A percentile compares a stretch with the other conserved stretches of the same genome.
phyloP scores from a whole-genome alignment of 2,797 vertebrate species.

The Champsocephalus gunnari region DNA sequence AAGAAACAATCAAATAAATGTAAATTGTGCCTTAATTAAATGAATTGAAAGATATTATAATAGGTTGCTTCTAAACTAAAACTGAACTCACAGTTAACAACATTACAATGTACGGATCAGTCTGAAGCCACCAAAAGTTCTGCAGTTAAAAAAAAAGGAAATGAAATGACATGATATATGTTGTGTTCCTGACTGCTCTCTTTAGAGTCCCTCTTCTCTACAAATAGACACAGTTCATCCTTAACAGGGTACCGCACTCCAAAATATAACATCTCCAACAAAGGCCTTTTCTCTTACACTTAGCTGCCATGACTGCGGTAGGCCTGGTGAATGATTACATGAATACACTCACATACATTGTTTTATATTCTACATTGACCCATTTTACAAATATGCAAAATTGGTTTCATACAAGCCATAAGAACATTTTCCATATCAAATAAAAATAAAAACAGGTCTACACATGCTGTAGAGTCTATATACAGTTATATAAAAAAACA shows the following conservation, averaged over 20 bases:
- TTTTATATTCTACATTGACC: constrained; percentile 64
- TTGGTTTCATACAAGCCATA: constrained; percentile 71
- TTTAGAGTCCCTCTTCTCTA: constrained; percentile 39
- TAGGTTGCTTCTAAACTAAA: constrained; percentile 9
- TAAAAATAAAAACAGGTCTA: constrained; percentile 78
- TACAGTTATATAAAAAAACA: constrained; percentile 78
- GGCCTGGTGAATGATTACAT: constrained; percentile 69
- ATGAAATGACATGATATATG: not conserved
- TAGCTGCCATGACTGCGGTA: constrained; percentile 84
- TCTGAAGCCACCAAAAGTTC: constrained; percentile 11
- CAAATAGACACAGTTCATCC: constrained; percentile 49
- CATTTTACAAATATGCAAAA: constrained; percentile 82
- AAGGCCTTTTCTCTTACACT: constrained; percentile 74
- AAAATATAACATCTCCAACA: constrained; percentile 58
- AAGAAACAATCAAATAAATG: constrained; percentile 24
- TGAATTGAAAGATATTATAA: constrained; percentile 37
- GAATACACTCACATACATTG: constrained; percentile 60
- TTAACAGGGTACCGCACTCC: constrained; percentile 54
- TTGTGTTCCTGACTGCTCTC: constrained; percentile 29
- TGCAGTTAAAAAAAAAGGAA: not conserved
- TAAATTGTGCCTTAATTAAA: constrained; percentile 56
- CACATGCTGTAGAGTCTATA: constrained; percentile 81
- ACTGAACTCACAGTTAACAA: constrained; percentile 40
- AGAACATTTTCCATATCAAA: constrained; percentile 79
- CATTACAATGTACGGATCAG: constrained; percentile 2